A percentile compares a stretch with the other conserved stretches of the same genome.
These are phyloP conservation scores for Oscheius sp. DNA, from an alignment of 2,888 invertebrate species.

Conservation along the genomic window DNA sequence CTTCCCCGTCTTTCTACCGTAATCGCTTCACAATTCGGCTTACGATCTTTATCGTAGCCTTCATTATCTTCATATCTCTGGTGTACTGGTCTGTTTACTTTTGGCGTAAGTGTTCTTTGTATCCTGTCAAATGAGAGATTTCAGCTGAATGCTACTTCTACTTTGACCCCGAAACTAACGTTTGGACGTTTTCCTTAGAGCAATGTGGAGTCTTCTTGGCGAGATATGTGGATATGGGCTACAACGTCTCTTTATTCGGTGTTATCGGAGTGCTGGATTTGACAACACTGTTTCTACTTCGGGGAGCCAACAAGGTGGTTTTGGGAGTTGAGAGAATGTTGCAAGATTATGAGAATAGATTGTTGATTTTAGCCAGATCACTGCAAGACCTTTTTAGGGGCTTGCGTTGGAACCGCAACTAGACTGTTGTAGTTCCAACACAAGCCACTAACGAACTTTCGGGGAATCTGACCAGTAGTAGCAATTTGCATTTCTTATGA, in stretches of 20 bases:
- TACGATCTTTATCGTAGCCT: neutral
- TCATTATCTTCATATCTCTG: neutral
- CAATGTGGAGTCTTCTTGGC: conserved; percentile 15
- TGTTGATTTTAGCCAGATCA: too few species aligned
- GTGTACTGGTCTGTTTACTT: conserved; percentile 26
- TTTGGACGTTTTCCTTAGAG: conserved; percentile 27
- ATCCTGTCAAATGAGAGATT: neutral
- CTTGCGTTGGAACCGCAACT: too few species aligned
- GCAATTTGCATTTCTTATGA: too few species aligned
- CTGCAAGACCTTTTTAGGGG: too few species aligned
- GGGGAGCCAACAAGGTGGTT: conserved; percentile 20
- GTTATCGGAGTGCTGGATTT: conserved; percentile 18
- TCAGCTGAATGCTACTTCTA: conserved; percentile 31
- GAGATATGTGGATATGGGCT: conserved; percentile 16
- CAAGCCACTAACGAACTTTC: too few species aligned
- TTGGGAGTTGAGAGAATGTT: too few species aligned
- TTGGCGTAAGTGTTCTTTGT: conserved; percentile 10
- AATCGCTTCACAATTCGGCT: conserved; percentile 11
- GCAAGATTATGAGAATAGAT: too few species aligned
- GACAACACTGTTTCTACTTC: conserved; percentile 14
- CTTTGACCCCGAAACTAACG: conserved; percentile 13
- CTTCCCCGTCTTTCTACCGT: conserved; percentile 21
- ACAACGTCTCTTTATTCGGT: conserved; percentile 23
- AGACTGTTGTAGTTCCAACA: too few species aligned
- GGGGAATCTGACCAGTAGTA: too few species aligned